A percentile compares a stretch with the other conserved stretches of the same genome.
These are phyloP conservation scores for Ophioninae sp. DNA, from an alignment of 2,888 invertebrate genomes.

Conservation along the genomic window DNA sequence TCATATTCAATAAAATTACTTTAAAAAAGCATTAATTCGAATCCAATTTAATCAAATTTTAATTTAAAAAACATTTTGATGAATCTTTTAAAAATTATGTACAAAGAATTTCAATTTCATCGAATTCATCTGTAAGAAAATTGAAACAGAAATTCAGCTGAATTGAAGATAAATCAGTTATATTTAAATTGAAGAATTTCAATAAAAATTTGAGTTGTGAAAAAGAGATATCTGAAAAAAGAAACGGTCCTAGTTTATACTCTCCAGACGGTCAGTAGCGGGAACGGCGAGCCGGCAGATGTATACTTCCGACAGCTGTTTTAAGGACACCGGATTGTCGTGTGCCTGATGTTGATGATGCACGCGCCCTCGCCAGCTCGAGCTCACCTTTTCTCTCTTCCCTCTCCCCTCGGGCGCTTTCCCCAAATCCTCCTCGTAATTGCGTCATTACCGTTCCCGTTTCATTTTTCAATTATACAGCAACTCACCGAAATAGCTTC, in stretches of 20 bases:
- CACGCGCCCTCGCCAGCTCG: slow-evolving; percentile 72
- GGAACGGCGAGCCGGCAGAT: slow-evolving; percentile 71
- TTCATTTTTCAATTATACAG: slow-evolving; percentile 21
- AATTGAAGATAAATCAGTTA: too few species aligned
- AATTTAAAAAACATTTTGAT: too few species aligned
- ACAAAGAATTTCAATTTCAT: too few species aligned
- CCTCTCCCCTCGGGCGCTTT: slow-evolving; percentile 21
- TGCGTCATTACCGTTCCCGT: slow-evolving; percentile 28
- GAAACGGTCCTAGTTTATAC: slow-evolving; percentile 41
- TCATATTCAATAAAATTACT: too few species aligned
- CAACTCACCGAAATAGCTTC: slow-evolving; percentile 23
- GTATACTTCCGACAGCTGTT: slow-evolving; percentile 79
- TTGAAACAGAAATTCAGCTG: too few species aligned
- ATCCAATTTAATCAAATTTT: too few species aligned
- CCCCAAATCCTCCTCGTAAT: slow-evolving; percentile 25
- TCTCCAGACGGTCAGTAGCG: slow-evolving; percentile 54
- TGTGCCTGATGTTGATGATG: slow-evolving; percentile 72
- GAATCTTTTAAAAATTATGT: too few species aligned
- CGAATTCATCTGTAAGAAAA: too few species aligned
- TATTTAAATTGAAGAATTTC: too few species aligned
- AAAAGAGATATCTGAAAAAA: slow-evolving; percentile 4
- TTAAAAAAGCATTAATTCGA: too few species aligned
- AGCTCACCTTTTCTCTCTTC: not conserved
- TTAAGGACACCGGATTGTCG: slow-evolving; percentile 69
- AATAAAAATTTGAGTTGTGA: not conserved